These are phyloP conservation scores for Holacanthus passer DNA, from an alignment of 2,113 vertebrate species.

Conservation along the genomic window DNA sequence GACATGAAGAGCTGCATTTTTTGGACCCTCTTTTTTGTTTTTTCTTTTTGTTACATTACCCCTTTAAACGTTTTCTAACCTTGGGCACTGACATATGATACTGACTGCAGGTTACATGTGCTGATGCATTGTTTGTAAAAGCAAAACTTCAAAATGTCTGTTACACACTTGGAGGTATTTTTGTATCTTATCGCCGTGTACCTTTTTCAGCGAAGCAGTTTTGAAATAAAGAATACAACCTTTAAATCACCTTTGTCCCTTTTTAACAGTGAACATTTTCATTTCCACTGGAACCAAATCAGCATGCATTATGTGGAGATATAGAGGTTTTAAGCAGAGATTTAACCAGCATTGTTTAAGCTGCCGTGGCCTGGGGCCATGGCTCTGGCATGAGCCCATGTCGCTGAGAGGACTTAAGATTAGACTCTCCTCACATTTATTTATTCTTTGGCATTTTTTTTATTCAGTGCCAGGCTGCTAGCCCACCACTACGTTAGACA, in stretches of 20 bases:
- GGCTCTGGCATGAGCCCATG: constrained; percentile 42
- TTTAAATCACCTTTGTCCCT: constrained; percentile 37
- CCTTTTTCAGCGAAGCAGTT: constrained; percentile 67
- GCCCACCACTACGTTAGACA: constrained; percentile 49
- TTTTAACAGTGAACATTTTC: constrained; percentile 8
- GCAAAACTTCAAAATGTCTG: constrained; percentile 31
- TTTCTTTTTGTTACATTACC: constrained; percentile 10
- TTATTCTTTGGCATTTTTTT: constrained; percentile 55
- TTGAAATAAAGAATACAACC: constrained; percentile 75
- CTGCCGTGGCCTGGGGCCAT: constrained; percentile 42
- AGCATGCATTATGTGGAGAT: neutral
- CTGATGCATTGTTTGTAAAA: constrained; percentile 42
- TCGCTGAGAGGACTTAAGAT: constrained; percentile 39
- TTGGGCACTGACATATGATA: constrained; percentile 41
- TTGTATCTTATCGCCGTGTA: constrained; percentile 70
- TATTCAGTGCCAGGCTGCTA: constrained; percentile 44
- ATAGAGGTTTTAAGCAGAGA: constrained; percentile 6
- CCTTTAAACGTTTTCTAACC: constrained; percentile 41
- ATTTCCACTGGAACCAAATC: constrained; percentile 5
- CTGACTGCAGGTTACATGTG: constrained; percentile 51
- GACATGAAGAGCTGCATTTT: neutral
- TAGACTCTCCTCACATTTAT: constrained; percentile 47
- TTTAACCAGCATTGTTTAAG: constrained; percentile 34
- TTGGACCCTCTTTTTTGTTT: no score
- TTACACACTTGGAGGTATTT: constrained; percentile 44